Conservation (phyloP, 2,888 invertebrate genomes). For the Synergus japonicus region DNA sequence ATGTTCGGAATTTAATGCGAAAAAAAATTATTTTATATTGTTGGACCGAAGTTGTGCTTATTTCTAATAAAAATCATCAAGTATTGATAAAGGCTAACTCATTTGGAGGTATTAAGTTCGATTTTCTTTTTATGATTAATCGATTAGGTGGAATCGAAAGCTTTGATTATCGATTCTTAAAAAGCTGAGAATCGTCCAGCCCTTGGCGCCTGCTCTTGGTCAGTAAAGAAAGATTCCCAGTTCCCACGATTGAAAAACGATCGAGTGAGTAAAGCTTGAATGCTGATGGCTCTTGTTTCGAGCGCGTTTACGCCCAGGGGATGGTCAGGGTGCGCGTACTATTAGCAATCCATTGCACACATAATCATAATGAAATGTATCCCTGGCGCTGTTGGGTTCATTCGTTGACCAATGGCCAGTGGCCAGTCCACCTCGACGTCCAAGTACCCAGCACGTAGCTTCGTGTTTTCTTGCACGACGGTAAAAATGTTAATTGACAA, state of each 20-base stretch:
- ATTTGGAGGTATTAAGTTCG: too few relatives aligned
- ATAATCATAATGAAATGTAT: constrained; percentile 73
- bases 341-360: constrained; percentile 64
- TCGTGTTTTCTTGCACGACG: constrained; percentile 72
- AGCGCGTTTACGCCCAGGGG: constrained; percentile 48
- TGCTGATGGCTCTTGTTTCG: constrained; percentile 43
- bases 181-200: too few relatives aligned
- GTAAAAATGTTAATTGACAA: constrained; percentile 76
- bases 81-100: too few relatives aligned
- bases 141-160: too few relatives aligned
- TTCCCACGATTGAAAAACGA: constrained; percentile 40
- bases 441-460: constrained; percentile 60
- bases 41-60: too few relatives aligned
- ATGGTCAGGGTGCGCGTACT: constrained; percentile 52
- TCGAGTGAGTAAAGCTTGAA: constrained; percentile 42
- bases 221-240: constrained; percentile 27
- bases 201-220: background rate
- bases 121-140: too few relatives aligned
- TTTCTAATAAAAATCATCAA: too few relatives aligned
- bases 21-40: too few relatives aligned
- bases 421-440: constrained; percentile 51
- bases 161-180: too few relatives aligned
- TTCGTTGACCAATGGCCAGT: constrained; percentile 44
- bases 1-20: too few relatives aligned
- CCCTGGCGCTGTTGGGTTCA: constrained; percentile 57